Conservation (phyloP, 2,113 vertebrate species). For the Pollachius pollachius region DNA sequence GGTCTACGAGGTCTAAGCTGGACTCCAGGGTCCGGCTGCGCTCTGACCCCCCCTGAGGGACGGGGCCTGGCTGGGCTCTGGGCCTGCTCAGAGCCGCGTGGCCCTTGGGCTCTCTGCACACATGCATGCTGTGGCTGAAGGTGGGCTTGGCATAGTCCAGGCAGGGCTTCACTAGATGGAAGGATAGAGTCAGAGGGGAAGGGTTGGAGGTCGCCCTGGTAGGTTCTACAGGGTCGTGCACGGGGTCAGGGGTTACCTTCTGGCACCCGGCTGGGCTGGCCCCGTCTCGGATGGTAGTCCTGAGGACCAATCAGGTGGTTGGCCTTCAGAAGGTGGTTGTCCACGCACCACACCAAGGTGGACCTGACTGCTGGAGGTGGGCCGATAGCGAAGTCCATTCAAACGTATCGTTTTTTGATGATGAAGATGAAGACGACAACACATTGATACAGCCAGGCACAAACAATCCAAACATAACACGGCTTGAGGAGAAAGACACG, state of each 20-base stretch:
- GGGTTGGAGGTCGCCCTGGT: neutral
- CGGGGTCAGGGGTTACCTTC: slow-evolving; percentile 68
- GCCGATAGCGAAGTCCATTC: neutral
- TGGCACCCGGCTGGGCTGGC: slow-evolving; percentile 64
- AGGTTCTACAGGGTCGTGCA: neutral
- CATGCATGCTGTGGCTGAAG: slow-evolving; percentile 50
- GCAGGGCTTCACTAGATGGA: slow-evolving; percentile 58
- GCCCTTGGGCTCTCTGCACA: slow-evolving; percentile 33
- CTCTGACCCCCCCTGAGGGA: slow-evolving; percentile 29
- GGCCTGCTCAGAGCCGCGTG: slow-evolving; percentile 22
- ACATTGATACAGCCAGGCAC: neutral
- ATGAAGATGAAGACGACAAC: neutral
- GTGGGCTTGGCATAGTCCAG: slow-evolving; percentile 64
- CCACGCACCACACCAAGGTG: slow-evolving; percentile 77
- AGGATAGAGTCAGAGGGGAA: neutral
- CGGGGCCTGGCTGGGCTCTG: neutral
- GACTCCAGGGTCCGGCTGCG: slow-evolving; percentile 41
- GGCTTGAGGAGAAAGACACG: neutral
- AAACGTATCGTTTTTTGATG: neutral
- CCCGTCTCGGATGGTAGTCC: slow-evolving; percentile 76
- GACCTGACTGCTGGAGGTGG: slow-evolving; percentile 73
- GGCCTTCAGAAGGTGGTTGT: slow-evolving; percentile 77
- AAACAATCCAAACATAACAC: neutral
- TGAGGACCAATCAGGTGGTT: slow-evolving; percentile 81
- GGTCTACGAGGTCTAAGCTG: slow-evolving; percentile 9